A percentile compares a stretch with the other conserved stretches of the same genome.
Evolutionary conservation across 2,888 invertebrate species (phyloP).

Genomic region (Ypsolopha scabrella): DNA sequence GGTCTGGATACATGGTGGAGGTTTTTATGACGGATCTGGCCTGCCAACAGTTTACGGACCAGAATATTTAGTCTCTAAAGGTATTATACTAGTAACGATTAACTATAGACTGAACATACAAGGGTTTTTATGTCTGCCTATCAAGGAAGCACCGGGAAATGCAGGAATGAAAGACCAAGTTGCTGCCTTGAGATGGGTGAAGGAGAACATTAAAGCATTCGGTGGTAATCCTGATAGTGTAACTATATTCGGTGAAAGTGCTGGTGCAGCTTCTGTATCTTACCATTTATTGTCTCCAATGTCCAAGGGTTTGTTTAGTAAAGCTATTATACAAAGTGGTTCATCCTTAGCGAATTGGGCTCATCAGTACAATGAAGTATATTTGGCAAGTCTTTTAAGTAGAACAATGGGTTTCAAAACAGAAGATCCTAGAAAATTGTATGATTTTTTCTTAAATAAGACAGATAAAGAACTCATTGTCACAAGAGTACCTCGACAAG

Average conservation of each 20-base stretch:
- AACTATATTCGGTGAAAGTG: constrained; percentile 52
- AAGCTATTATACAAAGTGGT: constrained; percentile 49
- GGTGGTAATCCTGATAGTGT: constrained; percentile 47
- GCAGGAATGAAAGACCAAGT: constrained; percentile 50
- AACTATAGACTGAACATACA: constrained; percentile 52
- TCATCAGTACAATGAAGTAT: constrained; percentile 37
- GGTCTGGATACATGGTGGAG: constrained; percentile 55
- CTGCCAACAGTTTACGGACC: constrained; percentile 37
- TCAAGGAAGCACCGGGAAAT: constrained; percentile 49
- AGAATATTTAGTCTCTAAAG: constrained; percentile 36
- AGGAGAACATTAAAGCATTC: constrained; percentile 35
- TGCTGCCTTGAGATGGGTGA: constrained; percentile 44
- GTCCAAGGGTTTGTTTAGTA: constrained; percentile 49
- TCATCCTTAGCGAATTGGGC: constrained; percentile 43
- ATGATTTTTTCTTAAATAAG: constrained; percentile 33
- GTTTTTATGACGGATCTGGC: constrained; percentile 39
- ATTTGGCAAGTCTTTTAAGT: constrained; percentile 37
- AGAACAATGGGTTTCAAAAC: constrained; percentile 35
- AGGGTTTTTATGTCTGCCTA: constrained; percentile 42
- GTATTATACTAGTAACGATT: constrained; percentile 41
- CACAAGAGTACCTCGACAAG: constrained; percentile 16
- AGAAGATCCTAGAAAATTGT: constrained; percentile 34
- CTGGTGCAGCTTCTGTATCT: constrained; percentile 44
- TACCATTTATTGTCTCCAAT: constrained; percentile 43
- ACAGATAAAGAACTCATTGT: constrained; percentile 32